Base-by-base conservation (phyloP, 2,797 vertebrate genomes). In the Erpetoichthys calabaricus region DNA sequence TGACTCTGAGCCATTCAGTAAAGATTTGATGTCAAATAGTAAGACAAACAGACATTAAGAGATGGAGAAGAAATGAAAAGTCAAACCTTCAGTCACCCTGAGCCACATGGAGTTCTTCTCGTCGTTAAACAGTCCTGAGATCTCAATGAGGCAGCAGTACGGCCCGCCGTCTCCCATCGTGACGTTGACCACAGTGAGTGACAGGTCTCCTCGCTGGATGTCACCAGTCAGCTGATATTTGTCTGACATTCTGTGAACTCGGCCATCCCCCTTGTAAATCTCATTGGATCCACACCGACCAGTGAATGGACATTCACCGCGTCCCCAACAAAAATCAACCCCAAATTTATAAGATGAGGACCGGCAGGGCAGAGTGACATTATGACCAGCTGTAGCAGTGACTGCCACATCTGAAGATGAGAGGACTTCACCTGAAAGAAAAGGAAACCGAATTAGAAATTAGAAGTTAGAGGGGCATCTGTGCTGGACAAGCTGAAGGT, bases 111-210 rank as follows among this genome's bases (percentile, higher is more conserved):
- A 57, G 1, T 5, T 53, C 58, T 64, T 69, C 6, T 67, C 47
- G 7, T 93, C 90, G 3, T 93, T 93, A 71, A 89, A 79, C 67
- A 0, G 68, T 8, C 90, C 90, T 0, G 68, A 55, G 63, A 84
- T 60, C 4, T 89, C 65, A 67, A 93, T 76, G 0, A 89, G 83
- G 62, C 91, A 94, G 70, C 91, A 91, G 1, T 92, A 93, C 0
- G 0, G 65, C 50, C 91, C 91, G 0, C 73, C 70, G 71, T 94
- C 90, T 0, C 44, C 57, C 57, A 74, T 66, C 44, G 59, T 53
- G 0, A 82, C 78, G 0, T 67, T 66, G 56, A 57, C 3, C 5
- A 94, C 86, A 0, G 81, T 91, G 69, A 92, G 76, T 9, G 88
- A 86, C 62, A 89, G 82, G 0, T 91, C 66, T 0, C 91, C 89